Conservation (phyloP, 1,140 invertebrate species). For the Cryptotermes secundus region DNA sequence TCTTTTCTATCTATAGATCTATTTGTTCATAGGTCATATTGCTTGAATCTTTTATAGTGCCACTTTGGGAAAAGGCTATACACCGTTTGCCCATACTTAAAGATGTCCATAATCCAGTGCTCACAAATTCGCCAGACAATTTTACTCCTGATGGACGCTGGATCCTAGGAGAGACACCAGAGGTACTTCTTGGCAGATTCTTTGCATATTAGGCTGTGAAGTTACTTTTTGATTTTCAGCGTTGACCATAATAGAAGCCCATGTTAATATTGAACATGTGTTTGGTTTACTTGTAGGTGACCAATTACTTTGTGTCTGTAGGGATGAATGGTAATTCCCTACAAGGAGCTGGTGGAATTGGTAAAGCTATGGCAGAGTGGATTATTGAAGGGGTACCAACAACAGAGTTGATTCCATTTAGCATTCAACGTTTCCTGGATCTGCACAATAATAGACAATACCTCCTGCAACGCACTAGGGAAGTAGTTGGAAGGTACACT, state of each 20-base stretch:
- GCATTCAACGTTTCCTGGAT: conserved; percentile 76
- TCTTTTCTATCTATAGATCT: no score
- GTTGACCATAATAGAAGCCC: not conserved
- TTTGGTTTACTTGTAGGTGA: conserved; percentile 42
- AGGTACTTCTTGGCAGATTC: conserved; percentile 48
- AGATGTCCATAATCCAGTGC: conserved; percentile 54
- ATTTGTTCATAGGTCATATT: not conserved
- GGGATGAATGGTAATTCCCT: conserved; percentile 66
- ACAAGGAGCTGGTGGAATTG: conserved; percentile 72
- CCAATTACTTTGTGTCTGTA: conserved; percentile 82
- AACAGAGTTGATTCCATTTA: conserved; percentile 63
- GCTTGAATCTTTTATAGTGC: conserved; percentile 42
- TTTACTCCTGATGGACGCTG: conserved; percentile 73
- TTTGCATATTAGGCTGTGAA: no score
- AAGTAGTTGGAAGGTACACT: conserved; percentile 65
- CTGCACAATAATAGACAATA: conserved; percentile 79
- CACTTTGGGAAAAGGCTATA: conserved; percentile 61
- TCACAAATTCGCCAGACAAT: conserved; percentile 72
- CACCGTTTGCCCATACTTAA: conserved; percentile 65
- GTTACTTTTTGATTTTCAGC: no score
- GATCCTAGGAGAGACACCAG: conserved; percentile 71
- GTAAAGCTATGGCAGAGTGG: conserved; percentile 72
- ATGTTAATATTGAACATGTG: no score
- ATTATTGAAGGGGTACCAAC: conserved; percentile 67
- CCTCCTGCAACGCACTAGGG: conserved; percentile 68